A percentile compares a stretch with the other conserved stretches of the same genome.
Evolutionary conservation across 2,888 invertebrate species (phyloP).

Genomic region (Gastrophysa polygoni): DNA sequence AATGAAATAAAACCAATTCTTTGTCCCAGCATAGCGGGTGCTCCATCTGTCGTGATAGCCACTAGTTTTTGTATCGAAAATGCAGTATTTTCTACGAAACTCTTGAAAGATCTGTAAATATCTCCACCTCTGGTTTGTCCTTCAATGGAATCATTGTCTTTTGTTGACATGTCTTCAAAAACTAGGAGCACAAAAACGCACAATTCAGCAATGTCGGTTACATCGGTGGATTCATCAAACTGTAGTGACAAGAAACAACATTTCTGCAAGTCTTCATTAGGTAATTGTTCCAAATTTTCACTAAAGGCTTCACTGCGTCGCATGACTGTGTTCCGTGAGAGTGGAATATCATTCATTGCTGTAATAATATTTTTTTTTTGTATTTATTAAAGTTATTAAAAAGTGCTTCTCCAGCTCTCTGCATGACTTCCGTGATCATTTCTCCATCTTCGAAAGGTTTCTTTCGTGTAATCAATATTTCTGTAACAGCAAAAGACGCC

Average conservation of each 20-base stretch:
- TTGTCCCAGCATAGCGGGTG: no score
- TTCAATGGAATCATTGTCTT: neutral
- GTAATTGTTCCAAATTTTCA: conserved; percentile 5
- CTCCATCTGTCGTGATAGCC: no score
- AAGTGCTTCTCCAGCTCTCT: conserved; percentile 9
- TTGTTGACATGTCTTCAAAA: conserved; percentile 12
- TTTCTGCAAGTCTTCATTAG: conserved; percentile 5
- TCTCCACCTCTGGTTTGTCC: no score
- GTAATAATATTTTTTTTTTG: neutral
- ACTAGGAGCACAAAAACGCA: neutral
- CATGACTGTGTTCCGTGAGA: neutral
- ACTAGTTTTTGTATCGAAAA: no score
- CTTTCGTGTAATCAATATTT: conserved; percentile 8
- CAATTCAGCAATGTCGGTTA: conserved; percentile 5
- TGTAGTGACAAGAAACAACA: conserved; percentile 9
- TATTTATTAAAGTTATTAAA: neutral
- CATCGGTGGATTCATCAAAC: no score
- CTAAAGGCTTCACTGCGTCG: neutral
- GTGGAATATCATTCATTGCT: neutral
- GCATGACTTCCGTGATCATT: conserved; percentile 3
- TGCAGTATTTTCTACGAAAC: no score
- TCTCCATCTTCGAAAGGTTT: conserved; percentile 15
- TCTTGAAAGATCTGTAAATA: no score
- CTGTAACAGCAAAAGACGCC: conserved; percentile 6
- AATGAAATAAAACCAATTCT: no score